phyloP scores from a whole-genome alignment of 2,797 vertebrate species.

The Cottoperca gobio region DNA sequence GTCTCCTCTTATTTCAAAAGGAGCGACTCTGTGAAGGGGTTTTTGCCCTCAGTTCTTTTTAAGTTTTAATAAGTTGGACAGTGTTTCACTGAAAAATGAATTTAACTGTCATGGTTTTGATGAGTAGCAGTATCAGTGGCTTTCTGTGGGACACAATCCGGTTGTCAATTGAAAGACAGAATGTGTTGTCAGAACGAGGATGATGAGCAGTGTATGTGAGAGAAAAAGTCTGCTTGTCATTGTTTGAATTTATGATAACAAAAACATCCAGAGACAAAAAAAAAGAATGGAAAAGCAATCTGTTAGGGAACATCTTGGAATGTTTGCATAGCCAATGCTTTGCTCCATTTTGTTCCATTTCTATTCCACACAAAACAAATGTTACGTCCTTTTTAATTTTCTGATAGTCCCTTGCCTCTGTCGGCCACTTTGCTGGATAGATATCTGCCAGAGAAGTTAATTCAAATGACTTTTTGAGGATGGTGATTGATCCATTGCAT shows the following conservation, averaged over 20 bases:
- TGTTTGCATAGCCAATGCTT: conserved; percentile 55
- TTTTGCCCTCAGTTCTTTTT: conserved; percentile 53
- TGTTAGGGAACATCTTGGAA: conserved; percentile 63
- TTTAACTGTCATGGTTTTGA: conserved; percentile 62
- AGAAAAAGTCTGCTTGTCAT: conserved; percentile 25
- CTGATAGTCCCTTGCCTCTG: conserved; percentile 76
- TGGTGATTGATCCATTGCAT: conserved; percentile 79
- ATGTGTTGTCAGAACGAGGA: conserved; percentile 32
- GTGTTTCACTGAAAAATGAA: conserved; percentile 65
- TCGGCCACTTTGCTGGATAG: conserved; percentile 72
- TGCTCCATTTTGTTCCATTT: conserved; percentile 70
- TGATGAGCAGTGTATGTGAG: conserved; percentile 31
- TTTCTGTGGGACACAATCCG: conserved; percentile 31
- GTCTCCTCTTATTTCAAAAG: conserved; percentile 66
- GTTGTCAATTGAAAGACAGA: conserved; percentile 39
- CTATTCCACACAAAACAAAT: conserved; percentile 63
- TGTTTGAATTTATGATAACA: conserved; percentile 56
- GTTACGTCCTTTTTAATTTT: conserved; percentile 76
- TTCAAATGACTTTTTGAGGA: conserved; percentile 81
- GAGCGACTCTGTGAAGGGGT: conserved; percentile 36
- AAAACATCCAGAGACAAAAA: conserved; percentile 52
- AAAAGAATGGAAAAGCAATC: conserved; percentile 54
- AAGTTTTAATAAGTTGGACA: conserved; percentile 63
- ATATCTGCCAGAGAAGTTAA: conserved; percentile 79
- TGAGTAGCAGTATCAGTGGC: conserved; percentile 37